These are phyloP conservation scores for Cactoblastis cactorum DNA, from an alignment of 2,888 invertebrate species.

Conservation along the genomic window DNA sequence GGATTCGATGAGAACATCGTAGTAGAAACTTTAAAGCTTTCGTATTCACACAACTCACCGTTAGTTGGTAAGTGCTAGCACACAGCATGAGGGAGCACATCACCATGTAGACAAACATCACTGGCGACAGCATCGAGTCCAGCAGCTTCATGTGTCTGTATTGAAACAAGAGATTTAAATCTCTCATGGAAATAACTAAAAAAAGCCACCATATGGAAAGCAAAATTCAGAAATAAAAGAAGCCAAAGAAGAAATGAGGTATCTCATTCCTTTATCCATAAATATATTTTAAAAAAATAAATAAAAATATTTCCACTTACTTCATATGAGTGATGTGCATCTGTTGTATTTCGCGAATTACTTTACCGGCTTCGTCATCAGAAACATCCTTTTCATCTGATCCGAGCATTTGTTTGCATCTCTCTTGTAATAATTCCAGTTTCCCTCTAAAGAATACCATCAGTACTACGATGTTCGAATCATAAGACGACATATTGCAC, in stretches of 20 bases:
- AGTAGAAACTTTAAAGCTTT: no score
- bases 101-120: conserved; percentile 64
- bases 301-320: no score
- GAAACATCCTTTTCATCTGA: conserved; percentile 23
- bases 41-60: no score
- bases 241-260: no score
- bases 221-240: no score
- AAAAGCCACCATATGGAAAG: no score
- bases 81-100: conserved; percentile 63
- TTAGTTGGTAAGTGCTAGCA: conserved; percentile 60
- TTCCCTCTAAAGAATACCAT: conserved; percentile 65
- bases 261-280: no score
- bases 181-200: no score
- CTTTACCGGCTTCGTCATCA: conserved; percentile 31
- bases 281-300: no score
- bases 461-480: conserved; percentile 46
- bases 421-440: conserved; percentile 50
- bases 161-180: no score
- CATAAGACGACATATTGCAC: conserved; percentile 51
- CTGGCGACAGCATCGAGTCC: conserved; percentile 60
- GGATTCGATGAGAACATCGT: no score
- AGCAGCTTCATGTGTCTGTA: conserved; percentile 55
- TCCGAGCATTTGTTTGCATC: conserved; percentile 52
- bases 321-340: conserved; percentile 48
- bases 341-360: conserved; percentile 43